Conservation (phyloP, 2,888 invertebrate species). For the Leptinotarsa rubiginosa region DNA sequence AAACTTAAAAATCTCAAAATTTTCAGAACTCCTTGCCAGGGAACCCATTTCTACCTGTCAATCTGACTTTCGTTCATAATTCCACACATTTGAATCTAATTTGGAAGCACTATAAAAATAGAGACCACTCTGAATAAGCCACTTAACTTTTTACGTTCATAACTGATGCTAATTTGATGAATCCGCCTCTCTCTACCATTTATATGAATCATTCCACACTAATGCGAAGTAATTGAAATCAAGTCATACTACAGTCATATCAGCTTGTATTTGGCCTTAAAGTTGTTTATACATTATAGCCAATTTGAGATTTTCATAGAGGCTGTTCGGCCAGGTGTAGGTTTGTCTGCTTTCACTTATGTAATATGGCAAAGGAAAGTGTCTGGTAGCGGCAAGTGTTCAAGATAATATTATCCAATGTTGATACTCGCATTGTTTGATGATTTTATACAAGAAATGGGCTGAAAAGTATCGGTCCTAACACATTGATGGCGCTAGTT, state of each 20-base stretch:
- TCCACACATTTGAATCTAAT: too few species aligned
- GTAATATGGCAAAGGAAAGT: constrained; percentile 35
- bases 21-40: too few species aligned
- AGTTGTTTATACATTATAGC: not conserved
- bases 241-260: not conserved
- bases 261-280: not conserved
- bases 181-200: not conserved
- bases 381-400: constrained; percentile 25
- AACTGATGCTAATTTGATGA: too few species aligned
- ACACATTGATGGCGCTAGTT: too few species aligned
- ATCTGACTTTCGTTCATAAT: too few species aligned
- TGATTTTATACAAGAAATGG: too few species aligned
- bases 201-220: not conserved
- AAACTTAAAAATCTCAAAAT: too few species aligned
- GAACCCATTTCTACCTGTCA: too few species aligned
- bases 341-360: constrained; percentile 37
- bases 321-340: constrained; percentile 4
- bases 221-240: not conserved
- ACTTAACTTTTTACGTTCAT: too few species aligned
- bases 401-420: constrained; percentile 12
- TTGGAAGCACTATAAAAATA: too few species aligned
- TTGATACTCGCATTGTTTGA: not conserved
- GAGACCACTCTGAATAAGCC: too few species aligned
- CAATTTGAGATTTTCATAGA: not conserved
- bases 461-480: too few species aligned